These are phyloP conservation scores for Heterotis niloticus DNA, from an alignment of 2,113 vertebrate species.

Conservation along the genomic window DNA sequence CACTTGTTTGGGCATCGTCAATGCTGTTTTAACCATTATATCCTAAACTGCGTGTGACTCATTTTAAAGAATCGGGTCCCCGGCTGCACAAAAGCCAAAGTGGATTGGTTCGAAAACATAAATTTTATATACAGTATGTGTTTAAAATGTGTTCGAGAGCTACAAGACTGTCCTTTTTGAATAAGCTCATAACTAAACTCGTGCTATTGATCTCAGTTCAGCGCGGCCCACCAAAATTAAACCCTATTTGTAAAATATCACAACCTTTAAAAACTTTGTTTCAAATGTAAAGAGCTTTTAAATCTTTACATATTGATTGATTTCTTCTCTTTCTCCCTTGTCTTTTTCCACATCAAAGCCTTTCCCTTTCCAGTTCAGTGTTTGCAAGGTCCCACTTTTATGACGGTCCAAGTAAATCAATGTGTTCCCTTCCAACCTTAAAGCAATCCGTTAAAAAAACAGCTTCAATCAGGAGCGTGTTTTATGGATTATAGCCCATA, in stretches of 20 bases:
- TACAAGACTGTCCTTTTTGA: background rate
- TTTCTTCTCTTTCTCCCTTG: background rate
- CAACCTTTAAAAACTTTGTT: conserved; percentile 4
- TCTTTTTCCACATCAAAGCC: conserved; percentile 9
- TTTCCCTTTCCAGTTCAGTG: background rate
- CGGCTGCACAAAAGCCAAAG: background rate
- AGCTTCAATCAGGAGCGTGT: conserved; percentile 4
- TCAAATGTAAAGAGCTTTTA: conserved; percentile 15
- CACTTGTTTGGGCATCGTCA: no score
- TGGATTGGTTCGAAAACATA: no score
- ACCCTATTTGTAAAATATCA: conserved; percentile 10
- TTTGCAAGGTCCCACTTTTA: conserved; percentile 18
- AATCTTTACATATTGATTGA: conserved; percentile 12
- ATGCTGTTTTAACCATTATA: no score
- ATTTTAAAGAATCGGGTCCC: background rate
- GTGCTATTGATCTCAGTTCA: background rate
- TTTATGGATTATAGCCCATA: conserved; percentile 15
- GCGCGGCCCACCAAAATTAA: background rate
- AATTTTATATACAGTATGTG: no score
- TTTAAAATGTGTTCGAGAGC: background rate
- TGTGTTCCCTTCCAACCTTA: conserved; percentile 10
- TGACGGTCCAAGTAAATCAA: conserved; percentile 22
- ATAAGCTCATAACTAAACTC: background rate
- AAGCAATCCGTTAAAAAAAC: conserved; percentile 5
- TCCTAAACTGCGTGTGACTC: no score